These are phyloP conservation scores for Xenops minutus DNA, from an alignment of 2,797 vertebrate species.

Conservation along the genomic window DNA sequence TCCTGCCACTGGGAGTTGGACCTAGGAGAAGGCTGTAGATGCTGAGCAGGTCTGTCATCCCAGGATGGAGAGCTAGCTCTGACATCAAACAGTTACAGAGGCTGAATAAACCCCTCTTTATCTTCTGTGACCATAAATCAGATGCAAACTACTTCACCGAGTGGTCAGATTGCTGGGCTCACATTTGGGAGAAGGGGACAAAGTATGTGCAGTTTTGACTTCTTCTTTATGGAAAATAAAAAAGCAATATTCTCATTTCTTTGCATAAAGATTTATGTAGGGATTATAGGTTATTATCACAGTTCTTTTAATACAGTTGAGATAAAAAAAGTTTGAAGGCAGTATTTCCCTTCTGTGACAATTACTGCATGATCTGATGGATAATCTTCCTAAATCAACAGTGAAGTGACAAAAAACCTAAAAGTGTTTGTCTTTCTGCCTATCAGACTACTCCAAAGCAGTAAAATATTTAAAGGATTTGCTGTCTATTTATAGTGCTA, in stretches of 20 bases:
- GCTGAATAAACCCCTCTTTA: not conserved
- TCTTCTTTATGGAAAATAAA: not conserved
- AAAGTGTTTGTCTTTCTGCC: not conserved
- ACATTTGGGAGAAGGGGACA: not conserved
- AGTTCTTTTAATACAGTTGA: not conserved
- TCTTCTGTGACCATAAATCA: not conserved
- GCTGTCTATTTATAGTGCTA: not conserved
- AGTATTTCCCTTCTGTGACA: not conserved
- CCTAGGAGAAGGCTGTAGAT: not conserved
- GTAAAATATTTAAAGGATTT: not conserved
- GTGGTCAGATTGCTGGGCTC: not conserved
- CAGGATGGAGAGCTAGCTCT: not conserved
- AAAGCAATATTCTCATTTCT: not conserved
- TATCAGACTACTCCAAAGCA: not conserved
- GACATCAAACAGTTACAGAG: not conserved
- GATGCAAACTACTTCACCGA: not conserved
- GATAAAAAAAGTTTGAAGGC: not conserved
- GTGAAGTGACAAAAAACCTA: not conserved
- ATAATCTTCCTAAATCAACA: conserved; percentile 10
- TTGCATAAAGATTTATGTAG: not conserved
- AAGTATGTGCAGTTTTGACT: not conserved
- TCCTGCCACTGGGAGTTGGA: not conserved
- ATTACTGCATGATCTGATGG: not conserved
- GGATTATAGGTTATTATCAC: not conserved
- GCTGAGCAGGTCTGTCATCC: not conserved